Conservation (phyloP, 2,888 invertebrate genomes). For the Stenotaenia linearis region DNA sequence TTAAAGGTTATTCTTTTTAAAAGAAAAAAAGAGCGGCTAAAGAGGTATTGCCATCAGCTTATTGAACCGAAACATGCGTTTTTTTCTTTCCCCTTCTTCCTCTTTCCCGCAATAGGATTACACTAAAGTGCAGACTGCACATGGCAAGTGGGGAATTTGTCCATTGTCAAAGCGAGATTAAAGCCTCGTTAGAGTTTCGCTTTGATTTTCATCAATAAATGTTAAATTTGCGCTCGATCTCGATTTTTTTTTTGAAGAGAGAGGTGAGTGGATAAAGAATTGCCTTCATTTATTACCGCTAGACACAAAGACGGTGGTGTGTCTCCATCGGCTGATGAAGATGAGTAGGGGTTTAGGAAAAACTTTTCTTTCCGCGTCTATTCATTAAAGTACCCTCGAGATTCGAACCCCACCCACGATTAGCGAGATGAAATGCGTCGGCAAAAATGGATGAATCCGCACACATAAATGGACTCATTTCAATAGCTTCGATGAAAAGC, state of each 20-base stretch:
- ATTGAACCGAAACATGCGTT: background rate
- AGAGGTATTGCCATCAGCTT: background rate
- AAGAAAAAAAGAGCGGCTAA: background rate
- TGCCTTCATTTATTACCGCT: background rate
- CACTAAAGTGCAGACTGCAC: conserved; percentile 18
- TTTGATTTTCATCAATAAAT: background rate
- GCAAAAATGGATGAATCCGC: background rate
- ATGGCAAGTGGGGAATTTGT: background rate
- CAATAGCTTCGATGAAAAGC: conserved; percentile 15
- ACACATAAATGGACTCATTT: conserved; percentile 6
- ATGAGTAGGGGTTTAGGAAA: background rate
- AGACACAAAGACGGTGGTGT: background rate
- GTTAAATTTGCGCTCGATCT: too few relatives aligned
- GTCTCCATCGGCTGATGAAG: background rate
- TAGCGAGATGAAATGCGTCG: background rate
- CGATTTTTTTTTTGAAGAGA: too few relatives aligned
- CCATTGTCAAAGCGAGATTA: background rate
- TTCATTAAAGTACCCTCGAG: conserved; percentile 17
- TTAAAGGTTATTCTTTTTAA: background rate
- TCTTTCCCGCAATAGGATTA: background rate
- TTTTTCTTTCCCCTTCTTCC: background rate
- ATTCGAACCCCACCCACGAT: conserved; percentile 1
- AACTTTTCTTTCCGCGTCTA: background rate
- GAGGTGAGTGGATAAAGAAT: conserved; percentile 20
- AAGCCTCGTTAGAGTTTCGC: background rate